Percentiles rank a stretch among this genome's conserved stretches.
phyloP scores from a whole-genome alignment of 2,888 invertebrate species.

The Lycaena phlaeas region DNA sequence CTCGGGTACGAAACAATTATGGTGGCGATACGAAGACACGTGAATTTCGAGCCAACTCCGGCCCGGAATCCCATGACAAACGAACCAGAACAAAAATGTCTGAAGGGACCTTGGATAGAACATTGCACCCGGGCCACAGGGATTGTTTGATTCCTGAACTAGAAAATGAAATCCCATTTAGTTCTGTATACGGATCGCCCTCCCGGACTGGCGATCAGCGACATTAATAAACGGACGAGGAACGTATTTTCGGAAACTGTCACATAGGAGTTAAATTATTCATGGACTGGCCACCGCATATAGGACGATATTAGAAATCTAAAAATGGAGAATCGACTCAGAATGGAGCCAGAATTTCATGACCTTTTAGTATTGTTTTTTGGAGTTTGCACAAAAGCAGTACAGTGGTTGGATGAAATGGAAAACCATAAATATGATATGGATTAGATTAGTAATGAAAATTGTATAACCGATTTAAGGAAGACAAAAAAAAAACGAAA shows the following conservation, averaged over 20 bases:
- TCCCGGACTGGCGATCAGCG: constrained; percentile 38
- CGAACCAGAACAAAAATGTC: constrained; percentile 36
- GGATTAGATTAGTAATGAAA: no score
- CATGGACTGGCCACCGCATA: constrained; percentile 49
- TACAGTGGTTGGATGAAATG: no score
- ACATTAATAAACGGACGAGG: constrained; percentile 59
- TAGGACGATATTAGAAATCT: constrained; percentile 47
- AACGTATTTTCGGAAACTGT: constrained; percentile 47
- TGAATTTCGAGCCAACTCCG: constrained; percentile 18
- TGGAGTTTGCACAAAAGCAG: neutral
- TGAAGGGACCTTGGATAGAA: constrained; percentile 37
- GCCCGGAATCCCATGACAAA: constrained; percentile 29
- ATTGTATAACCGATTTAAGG: no score
- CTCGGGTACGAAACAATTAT: constrained; percentile 49
- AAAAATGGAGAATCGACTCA: constrained; percentile 40
- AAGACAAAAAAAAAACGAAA: no score
- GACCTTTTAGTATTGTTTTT: neutral
- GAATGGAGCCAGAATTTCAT: constrained; percentile 26
- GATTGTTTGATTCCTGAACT: constrained; percentile 61
- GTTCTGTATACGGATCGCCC: constrained; percentile 37
- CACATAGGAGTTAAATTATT: constrained; percentile 59
- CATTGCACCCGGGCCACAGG: constrained; percentile 37
- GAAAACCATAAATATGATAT: no score
- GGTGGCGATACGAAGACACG: constrained; percentile 27
- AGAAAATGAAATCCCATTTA: constrained; percentile 67